Evolutionary conservation across 2,113 vertebrate genomes (phyloP), one percentile per base, ranked within the genome.

Genomic region (Pungitius pungitius): DNA sequence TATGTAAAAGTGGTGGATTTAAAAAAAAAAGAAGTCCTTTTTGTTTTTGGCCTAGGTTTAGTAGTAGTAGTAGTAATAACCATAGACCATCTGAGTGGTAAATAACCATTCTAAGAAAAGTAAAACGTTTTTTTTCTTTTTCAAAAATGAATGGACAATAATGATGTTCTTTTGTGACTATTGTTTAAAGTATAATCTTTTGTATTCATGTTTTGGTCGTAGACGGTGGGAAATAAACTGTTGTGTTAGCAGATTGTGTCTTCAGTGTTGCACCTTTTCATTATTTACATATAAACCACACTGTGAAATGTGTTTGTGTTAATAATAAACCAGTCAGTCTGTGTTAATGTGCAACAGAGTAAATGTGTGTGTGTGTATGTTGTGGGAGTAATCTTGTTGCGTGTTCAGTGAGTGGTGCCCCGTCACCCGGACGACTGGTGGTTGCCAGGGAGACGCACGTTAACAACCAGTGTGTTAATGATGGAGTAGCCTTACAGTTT

Each of bases 301-400:
- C 20, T 13, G 37, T 42, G 35, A 13, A 60, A 58, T 57, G 37
- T 63, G 63, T 56, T 40, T 56, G 14, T 37, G 59, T 45, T 58
- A 52, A 63, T 63, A 22, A 56, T 52, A 22, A 57, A 51, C 59
- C 26, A 26, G 11, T 35, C 40, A 14, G 45, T 10, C 42, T 43
- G 51, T 61, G 63, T 67, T 20, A 33, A 18, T 61, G 64, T 74
- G 14, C 45, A 69, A 10, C 45, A 52, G 42, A 42, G 62, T 51
- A 42, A 75, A 56, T 14, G 3, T 64, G 61, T 13, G 22, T 55
- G 26, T 51, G 42, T 78, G 59, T 86, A 69, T 60, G 42, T 69
- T 43, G 9, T 54, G 61, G 45, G 72, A 73, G 62, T 90, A 90
- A 91, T 90, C 91, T 89, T 84, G 90, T 14, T 78, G 84, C 30